These are phyloP conservation scores for Astreopora myriophthalma DNA, from an alignment of 64 coral and sea anemone species.

Conservation along the genomic window DNA sequence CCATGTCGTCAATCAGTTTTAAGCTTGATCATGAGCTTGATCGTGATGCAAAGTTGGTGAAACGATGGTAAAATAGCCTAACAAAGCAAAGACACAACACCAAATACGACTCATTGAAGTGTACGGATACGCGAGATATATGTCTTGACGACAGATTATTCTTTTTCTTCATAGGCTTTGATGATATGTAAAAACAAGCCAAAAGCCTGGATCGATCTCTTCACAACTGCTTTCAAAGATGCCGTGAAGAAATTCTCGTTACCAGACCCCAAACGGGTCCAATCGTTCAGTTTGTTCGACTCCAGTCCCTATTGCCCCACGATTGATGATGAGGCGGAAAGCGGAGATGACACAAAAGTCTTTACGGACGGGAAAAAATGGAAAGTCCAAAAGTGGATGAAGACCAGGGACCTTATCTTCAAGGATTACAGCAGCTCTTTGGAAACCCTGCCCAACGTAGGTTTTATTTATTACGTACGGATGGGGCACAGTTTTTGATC, in stretches of 20 bases:
- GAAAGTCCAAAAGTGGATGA: neutral
- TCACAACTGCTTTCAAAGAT: neutral
- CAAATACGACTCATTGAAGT: too few species aligned
- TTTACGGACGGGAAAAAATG: neutral
- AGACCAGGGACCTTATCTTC: conserved; percentile 66
- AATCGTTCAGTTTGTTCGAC: conserved; percentile 62
- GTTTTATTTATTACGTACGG: too few species aligned
- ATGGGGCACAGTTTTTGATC: too few species aligned
- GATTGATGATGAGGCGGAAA: neutral
- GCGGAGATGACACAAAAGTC: neutral
- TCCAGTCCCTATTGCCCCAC: conserved; percentile 55
- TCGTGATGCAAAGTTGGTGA: too few species aligned
- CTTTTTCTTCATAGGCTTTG: conserved; percentile 22
- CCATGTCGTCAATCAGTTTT: too few species aligned
- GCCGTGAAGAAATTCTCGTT: neutral
- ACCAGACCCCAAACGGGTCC: neutral
- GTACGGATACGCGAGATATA: too few species aligned
- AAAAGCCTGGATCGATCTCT: neutral
- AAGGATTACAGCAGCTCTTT: conserved; percentile 22
- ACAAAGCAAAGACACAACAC: too few species aligned
- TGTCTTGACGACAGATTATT: too few species aligned
- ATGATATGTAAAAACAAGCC: conserved; percentile 17
- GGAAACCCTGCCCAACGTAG: neutral
- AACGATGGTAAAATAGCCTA: too few species aligned
- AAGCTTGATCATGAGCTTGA: too few species aligned